These are phyloP conservation scores for Chrysopilus asiliformis DNA, from an alignment of 2,888 invertebrate species.

Conservation along the genomic window DNA sequence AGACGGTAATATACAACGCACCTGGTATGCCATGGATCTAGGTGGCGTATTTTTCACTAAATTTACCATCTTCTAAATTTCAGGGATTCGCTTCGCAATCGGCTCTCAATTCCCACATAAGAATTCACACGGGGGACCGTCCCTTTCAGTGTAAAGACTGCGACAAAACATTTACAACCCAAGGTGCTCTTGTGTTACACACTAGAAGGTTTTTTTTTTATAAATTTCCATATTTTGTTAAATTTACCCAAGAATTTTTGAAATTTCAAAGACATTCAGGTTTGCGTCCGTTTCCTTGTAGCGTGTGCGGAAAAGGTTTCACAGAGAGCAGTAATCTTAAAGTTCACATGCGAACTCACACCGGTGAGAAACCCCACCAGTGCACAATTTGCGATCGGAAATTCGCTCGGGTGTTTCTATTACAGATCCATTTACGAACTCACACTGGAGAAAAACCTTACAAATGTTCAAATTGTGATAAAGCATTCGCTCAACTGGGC, in stretches of 20 bases:
- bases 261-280: constrained; percentile 22
- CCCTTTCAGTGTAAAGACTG: constrained; percentile 13
- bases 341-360: constrained; percentile 28
- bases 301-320: constrained; percentile 24
- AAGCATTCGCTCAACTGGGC: constrained; percentile 17
- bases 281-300: constrained; percentile 19
- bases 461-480: constrained; percentile 14
- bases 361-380: constrained; percentile 27
- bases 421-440: constrained; percentile 17
- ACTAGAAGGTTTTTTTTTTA: constrained; percentile 4
- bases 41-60: neutral
- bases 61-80: neutral
- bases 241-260: neutral
- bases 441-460: constrained; percentile 6
- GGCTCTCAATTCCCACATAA: constrained; percentile 9
- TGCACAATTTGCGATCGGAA: constrained; percentile 26
- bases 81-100: constrained; percentile 13
- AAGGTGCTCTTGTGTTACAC: constrained; percentile 15
- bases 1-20: too few relatives aligned
- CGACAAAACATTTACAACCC: constrained; percentile 13
- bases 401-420: constrained; percentile 27
- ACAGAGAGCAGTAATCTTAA: constrained; percentile 26
- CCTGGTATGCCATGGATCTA: too few relatives aligned
- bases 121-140: constrained; percentile 14
- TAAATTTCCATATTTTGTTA: neutral